These are phyloP conservation scores for Xanthorhoe designata DNA, from an alignment of 2,888 invertebrate species.

Conservation along the genomic window DNA sequence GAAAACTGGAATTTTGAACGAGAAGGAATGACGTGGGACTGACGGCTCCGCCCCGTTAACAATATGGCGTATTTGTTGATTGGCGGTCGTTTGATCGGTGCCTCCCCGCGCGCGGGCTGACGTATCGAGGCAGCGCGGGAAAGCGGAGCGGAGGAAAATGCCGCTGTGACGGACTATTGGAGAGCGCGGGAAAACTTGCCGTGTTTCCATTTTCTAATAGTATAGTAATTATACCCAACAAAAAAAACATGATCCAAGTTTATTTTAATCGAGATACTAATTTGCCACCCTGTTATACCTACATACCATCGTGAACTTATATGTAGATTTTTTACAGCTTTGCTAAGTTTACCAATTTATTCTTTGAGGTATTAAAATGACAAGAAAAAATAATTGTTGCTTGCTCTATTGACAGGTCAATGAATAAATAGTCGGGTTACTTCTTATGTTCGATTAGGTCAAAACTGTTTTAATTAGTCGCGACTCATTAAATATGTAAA, in stretches of 20 bases:
- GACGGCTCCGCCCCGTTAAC: slow-evolving; percentile 85
- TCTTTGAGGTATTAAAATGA: too few relatives aligned
- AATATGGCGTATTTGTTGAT: slow-evolving; percentile 88
- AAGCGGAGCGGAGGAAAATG: slow-evolving; percentile 70
- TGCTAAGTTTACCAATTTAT: too few relatives aligned
- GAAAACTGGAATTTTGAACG: slow-evolving; percentile 59
- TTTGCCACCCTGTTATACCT: not conserved
- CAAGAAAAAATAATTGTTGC: too few relatives aligned
- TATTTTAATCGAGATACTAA: not conserved
- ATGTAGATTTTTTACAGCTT: too few relatives aligned
- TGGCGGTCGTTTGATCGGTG: slow-evolving; percentile 79
- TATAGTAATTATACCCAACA: too few relatives aligned
- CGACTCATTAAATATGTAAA: slow-evolving; percentile 14
- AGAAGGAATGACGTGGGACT: slow-evolving; percentile 61
- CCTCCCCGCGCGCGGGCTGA: slow-evolving; percentile 63
- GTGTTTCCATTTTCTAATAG: slow-evolving; percentile 18
- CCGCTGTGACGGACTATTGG: slow-evolving; percentile 52
- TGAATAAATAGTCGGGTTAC: not conserved
- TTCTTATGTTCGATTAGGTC: not conserved
- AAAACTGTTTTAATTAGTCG: slow-evolving; percentile 20
- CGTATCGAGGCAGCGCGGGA: slow-evolving; percentile 68
- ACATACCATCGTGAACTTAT: too few relatives aligned
- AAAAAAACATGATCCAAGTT: too few relatives aligned
- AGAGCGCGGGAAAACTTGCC: slow-evolving; percentile 55
- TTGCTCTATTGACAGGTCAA: not conserved